phyloP scores from a whole-genome alignment of 2,113 vertebrate species.

The Cyrtonyx montezumae region DNA sequence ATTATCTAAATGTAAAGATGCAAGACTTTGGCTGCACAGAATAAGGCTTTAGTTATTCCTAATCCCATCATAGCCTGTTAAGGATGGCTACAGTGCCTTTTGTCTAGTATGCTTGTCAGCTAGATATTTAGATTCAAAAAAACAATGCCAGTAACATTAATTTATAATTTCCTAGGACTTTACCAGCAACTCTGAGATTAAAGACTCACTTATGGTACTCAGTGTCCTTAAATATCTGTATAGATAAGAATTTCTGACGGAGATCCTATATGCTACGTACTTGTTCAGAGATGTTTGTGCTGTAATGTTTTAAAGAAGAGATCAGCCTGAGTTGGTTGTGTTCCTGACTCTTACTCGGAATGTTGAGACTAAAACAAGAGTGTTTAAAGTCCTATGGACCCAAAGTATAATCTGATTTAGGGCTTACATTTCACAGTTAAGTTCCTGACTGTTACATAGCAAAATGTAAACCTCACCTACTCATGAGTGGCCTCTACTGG shows the following conservation, averaged over 20 bases:
- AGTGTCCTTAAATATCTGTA: neutral
- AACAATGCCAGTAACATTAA: neutral
- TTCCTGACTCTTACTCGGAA: neutral
- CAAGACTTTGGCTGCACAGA: neutral
- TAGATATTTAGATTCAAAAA: neutral
- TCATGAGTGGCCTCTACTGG: slow-evolving; percentile 38
- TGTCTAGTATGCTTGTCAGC: neutral
- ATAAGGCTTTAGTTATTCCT: neutral
- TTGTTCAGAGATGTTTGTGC: neutral
- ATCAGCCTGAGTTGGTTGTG: neutral
- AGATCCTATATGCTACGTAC: neutral
- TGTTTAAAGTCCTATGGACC: neutral
- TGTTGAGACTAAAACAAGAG: neutral
- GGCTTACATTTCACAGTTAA: neutral
- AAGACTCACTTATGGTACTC: neutral
- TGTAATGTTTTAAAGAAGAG: neutral
- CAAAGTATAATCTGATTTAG: neutral
- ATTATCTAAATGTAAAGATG: neutral
- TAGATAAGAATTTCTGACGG: neutral
- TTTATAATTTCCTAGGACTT: neutral
- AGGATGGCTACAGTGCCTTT: neutral
- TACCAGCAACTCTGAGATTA: neutral
- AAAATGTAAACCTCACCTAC: neutral
- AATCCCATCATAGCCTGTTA: neutral
- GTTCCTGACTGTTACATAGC: neutral